Percentiles rank a stretch among this genome's conserved stretches.
Conservation (phyloP, 2,113 vertebrate species). For the Globicephala melas region DNA sequence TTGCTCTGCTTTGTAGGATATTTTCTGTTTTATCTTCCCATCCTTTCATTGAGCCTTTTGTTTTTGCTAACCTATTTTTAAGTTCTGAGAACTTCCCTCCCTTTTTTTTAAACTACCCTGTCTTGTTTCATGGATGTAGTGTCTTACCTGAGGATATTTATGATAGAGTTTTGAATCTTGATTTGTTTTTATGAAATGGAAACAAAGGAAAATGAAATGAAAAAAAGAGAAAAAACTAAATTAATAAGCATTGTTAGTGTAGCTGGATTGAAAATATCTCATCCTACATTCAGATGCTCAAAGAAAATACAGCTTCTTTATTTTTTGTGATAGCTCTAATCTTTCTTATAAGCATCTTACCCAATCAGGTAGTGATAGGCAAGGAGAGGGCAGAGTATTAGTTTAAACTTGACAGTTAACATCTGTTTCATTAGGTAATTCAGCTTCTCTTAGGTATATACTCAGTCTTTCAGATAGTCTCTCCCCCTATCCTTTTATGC, state of each 20-base stretch:
- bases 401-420: not conserved
- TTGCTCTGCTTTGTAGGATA: not conserved
- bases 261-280: not conserved
- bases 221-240: not conserved
- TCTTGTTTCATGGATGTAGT: not conserved
- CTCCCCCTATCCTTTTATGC: not conserved
- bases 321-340: not conserved
- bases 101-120: not conserved
- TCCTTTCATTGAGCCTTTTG: not conserved
- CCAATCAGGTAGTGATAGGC: not conserved
- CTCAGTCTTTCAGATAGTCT: not conserved
- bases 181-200: not conserved
- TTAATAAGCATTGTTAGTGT: not conserved
- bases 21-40: not conserved
- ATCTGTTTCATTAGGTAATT: not conserved
- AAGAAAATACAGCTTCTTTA: not conserved
- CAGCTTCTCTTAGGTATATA: not conserved
- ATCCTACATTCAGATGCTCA: not conserved
- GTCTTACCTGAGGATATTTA: not conserved
- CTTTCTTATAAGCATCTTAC: not conserved
- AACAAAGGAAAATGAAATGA: not conserved
- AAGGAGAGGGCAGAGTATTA: not conserved
- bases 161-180: conserved; percentile 5
- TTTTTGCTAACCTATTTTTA: not conserved
- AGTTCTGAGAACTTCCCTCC: not conserved